Base-by-base conservation (phyloP, 2,113 vertebrate genomes). In the Notarius quadriscutis region DNA sequence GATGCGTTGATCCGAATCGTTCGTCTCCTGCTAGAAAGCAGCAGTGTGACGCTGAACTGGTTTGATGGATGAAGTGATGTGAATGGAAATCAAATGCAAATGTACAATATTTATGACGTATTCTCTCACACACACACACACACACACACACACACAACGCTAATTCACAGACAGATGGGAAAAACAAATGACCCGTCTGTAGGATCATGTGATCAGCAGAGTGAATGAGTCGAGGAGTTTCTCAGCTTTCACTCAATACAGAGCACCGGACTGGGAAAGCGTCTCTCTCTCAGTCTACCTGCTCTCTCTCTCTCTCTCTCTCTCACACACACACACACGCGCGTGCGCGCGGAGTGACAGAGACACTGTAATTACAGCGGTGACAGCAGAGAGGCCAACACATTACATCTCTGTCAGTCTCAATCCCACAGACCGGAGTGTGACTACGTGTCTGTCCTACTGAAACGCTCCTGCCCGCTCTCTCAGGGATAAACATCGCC, bases 391-490 rank as follows among this genome's bases (percentile, higher is more conserved):
- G 80, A 84, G 75, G 65, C 55, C 75, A 84, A 58, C 62, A 41
- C 78, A 77, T 86, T 84, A 81, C 81, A 74, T 89, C 84, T 86
- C 55, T 80, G 75, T 81, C 85, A 89, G 63, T 86, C 75, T 87
- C 77, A 34, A 77, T 87, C 55, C 57, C 12, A 60, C 18, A 72
- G 41, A 34, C 41, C 84, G 30, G 72, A 85, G 67, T 10, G 58
- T 53, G 14, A 7, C 75, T 30, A 81, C 78, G 78, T 65, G 84
- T 77, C 84, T 79, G 84, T 71, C 63, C 78, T 71, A 50, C 63
- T 25, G 71, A 83, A 20, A 63, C 48, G 15, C n/a, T 81, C 57
- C 80, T 74, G 85, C 30, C 58, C 41, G 17, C 80, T 25, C 57
- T 51, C 71, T 77, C 55, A 12, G 22, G 14, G 83, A 20, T 25